Percentiles rank a stretch among this genome's conserved stretches.
Evolutionary conservation across 1,140 invertebrate genomes (phyloP).

Genomic region (Dermatophagoides farinae): DNA sequence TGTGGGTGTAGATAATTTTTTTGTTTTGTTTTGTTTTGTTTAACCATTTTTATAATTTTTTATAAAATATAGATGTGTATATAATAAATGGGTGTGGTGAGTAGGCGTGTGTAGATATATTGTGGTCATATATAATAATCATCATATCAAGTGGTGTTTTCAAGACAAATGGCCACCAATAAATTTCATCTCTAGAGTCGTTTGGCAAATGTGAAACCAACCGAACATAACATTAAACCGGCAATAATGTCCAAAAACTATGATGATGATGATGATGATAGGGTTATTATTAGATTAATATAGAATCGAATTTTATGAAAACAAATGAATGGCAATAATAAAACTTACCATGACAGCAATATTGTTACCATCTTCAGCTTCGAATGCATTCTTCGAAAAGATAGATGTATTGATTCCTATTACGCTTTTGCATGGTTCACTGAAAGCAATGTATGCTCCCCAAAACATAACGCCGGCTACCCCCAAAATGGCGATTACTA

Average conservation of each 20-base stretch:
- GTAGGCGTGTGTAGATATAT: too few species aligned
- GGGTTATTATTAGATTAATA: background rate
- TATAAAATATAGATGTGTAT: too few species aligned
- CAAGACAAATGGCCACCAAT: too few species aligned
- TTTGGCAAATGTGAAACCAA: slow-evolving; percentile 10
- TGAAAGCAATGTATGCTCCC: slow-evolving; percentile 12
- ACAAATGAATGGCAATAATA: background rate
- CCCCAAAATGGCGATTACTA: background rate
- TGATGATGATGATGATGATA: background rate
- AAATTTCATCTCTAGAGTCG: background rate
- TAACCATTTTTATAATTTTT: too few species aligned
- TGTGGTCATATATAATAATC: too few species aligned
- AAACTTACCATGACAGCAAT: slow-evolving; percentile 6
- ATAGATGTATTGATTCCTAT: background rate
- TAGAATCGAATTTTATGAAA: background rate
- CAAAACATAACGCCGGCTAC: slow-evolving; percentile 9
- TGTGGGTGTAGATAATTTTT: too few species aligned
- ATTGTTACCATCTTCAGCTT: slow-evolving; percentile 9
- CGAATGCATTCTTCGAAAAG: slow-evolving; percentile 1
- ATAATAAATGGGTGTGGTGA: too few species aligned
- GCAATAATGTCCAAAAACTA: slow-evolving; percentile 5
- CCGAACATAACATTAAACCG: slow-evolving; percentile 3
- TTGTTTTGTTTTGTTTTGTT: too few species aligned
- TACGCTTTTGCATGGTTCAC: background rate
- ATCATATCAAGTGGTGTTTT: too few species aligned